These are phyloP conservation scores for Bombus sibiricus DNA, from an alignment of 1,140 invertebrate species.

Conservation along the genomic window DNA sequence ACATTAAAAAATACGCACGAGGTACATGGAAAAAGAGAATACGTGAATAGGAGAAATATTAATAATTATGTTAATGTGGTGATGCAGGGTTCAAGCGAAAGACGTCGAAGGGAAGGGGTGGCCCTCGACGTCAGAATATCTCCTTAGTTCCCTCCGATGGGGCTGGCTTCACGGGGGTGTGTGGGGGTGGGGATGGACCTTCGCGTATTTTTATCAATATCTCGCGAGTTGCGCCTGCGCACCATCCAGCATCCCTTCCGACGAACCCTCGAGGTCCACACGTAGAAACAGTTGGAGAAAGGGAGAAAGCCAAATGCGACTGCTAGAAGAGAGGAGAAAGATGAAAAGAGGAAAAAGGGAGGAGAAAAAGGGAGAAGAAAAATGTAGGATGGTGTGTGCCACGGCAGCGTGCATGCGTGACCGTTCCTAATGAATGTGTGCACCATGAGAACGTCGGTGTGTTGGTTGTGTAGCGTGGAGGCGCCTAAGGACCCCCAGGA, in stretches of 20 bases:
- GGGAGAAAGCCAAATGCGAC: slow-evolving; percentile 10
- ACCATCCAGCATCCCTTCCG: slow-evolving; percentile 79
- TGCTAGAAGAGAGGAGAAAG: neutral
- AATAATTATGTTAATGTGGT: slow-evolving; percentile 80
- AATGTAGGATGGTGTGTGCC: slow-evolving; percentile 39
- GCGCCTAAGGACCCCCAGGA: slow-evolving; percentile 79
- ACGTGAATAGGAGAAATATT: slow-evolving; percentile 68
- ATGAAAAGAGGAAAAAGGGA: neutral
- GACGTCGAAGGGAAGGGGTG: slow-evolving; percentile 62
- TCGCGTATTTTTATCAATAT: slow-evolving; percentile 83
- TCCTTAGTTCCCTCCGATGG: slow-evolving; percentile 77
- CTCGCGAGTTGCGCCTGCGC: slow-evolving; percentile 78
- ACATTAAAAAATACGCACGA: neutral
- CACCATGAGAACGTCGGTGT: slow-evolving; percentile 52
- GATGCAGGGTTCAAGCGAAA: slow-evolving; percentile 68
- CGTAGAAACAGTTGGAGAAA: slow-evolving; percentile 62
- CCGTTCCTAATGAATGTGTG: slow-evolving; percentile 75
- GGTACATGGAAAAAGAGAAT: slow-evolving; percentile 8
- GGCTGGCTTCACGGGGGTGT: slow-evolving; percentile 70
- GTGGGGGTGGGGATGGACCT: slow-evolving; percentile 78
- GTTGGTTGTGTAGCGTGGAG: slow-evolving; percentile 63
- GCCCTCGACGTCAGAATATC: slow-evolving; percentile 81
- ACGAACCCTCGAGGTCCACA: slow-evolving; percentile 69
- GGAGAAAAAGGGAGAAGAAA: slow-evolving; percentile 21
- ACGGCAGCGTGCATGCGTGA: slow-evolving; percentile 59